These are phyloP conservation scores for Siniperca undulata DNA, from an alignment of 2,797 vertebrate species.

Conservation along the genomic window DNA sequence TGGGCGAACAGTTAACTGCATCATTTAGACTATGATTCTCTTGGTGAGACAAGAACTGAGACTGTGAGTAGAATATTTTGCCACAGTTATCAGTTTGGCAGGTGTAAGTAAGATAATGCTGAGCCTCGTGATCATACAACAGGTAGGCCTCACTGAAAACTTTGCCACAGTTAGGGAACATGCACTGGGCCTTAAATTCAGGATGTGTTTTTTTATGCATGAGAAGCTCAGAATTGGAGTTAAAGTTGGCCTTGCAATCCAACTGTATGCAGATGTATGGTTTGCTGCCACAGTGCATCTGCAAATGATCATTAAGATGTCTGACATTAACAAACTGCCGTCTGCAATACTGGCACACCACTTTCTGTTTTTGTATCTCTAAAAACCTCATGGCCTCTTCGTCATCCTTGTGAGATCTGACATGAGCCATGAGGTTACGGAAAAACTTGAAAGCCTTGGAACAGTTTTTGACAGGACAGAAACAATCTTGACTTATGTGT, in stretches of 20 bases:
- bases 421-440: constrained; percentile 98
- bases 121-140: constrained; percentile 98
- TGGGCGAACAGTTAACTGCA: constrained; percentile 58
- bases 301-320: constrained; percentile 98
- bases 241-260: constrained; percentile 96
- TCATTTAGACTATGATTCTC: constrained; percentile 87
- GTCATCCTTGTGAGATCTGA: constrained; percentile 95
- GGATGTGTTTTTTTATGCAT: constrained; percentile 95
- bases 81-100: constrained; percentile 93
- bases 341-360: constrained; percentile 98
- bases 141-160: constrained; percentile 97
- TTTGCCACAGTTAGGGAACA: constrained; percentile 97
- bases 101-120: constrained; percentile 98
- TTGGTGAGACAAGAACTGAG: constrained; percentile 91
- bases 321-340: constrained; percentile 97
- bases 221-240: constrained; percentile 95
- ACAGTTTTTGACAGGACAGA: constrained; percentile 91
- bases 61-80: constrained; percentile 94
- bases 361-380: constrained; percentile 99
- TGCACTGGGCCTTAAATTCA: constrained; percentile 96
- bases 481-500: constrained; percentile 92
- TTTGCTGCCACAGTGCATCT: constrained; percentile 98
- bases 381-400: constrained; percentile 97
- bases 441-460: constrained; percentile 99
- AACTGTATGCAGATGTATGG: constrained; percentile 99